Evolutionary conservation across 2,113 vertebrate species (phyloP), one percentile per base, ranked within the genome.

Genomic region (Eretmochelys imbricata): DNA sequence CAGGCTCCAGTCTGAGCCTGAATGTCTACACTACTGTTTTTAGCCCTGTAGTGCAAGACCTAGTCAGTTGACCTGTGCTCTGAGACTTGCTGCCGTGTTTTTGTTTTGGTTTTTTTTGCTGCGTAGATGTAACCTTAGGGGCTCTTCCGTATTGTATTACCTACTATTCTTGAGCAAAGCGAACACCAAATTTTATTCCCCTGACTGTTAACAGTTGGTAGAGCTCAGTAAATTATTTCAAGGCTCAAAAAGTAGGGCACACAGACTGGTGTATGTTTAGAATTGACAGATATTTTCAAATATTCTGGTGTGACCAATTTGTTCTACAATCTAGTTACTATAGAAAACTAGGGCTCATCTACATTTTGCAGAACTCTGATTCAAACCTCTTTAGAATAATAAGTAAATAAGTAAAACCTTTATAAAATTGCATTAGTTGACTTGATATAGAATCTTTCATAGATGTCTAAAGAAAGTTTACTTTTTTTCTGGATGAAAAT

Each of bases 401-500:
- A 42, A 42, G 42, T 42, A 42, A 42, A 42, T 42, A 55, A 22
- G 22, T 55, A 24, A 55, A 55, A 24, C 54, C 50, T 65, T 78
- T 4, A 80, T 54, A 97, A 89, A 54, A 78, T 82, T 53, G 5
- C 1, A 0, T 24, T 19, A 65, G 12, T 85, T 88, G 35, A 25
- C 11, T 55, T 10, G 19, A 55, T 62, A 9, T 35, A 75, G 11
- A 83, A 16, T 5, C 29, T 85, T 90, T 20, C 62, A 25, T 89
- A 46, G 35, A 35, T 93, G 88, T 94, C 48, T 82, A 16, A 53
- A 13, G 5, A 16, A 53, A 13, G 5, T 14, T 48, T 1, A 12
- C 35, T n/a, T 87, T 42, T 42, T 42, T 87, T 75, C 82, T 22
- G 85, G 84, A 46, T 50, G 93, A 84, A 95, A 91, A 14, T 89